A percentile compares a stretch with the other conserved stretches of the same genome.
phyloP scores from a whole-genome alignment of 2,113 vertebrate genomes.

The Pollachius pollachius region DNA sequence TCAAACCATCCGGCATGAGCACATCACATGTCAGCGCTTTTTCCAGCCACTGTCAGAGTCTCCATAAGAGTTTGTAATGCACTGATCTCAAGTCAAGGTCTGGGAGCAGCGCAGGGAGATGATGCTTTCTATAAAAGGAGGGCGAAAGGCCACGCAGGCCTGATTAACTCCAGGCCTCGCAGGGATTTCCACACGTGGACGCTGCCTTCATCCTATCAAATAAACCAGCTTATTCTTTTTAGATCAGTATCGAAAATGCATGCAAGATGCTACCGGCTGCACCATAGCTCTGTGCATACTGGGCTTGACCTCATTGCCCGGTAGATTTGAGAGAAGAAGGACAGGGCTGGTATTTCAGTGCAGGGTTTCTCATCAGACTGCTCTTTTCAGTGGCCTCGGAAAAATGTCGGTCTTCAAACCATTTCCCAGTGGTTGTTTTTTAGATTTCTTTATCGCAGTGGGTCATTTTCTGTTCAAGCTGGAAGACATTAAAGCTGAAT shows the following conservation, averaged over 20 bases:
- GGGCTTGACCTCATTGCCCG: conserved; percentile 15
- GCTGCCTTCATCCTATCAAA: conserved; percentile 20
- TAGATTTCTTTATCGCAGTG: conserved; percentile 33
- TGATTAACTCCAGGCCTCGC: conserved; percentile 58
- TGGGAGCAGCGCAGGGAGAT: conserved; percentile 29
- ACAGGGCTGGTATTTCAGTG: not conserved
- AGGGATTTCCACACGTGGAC: conserved; percentile 52
- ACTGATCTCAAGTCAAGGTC: conserved; percentile 35
- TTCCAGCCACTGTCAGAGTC: conserved; percentile 31
- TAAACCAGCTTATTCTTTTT: conserved; percentile 29
- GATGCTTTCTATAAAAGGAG: conserved; percentile 36
- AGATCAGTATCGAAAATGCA: conserved; percentile 15
- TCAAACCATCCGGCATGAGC: conserved; percentile 16
- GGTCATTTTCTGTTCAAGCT: too few species aligned
- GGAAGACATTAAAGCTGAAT: too few species aligned
- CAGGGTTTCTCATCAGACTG: not conserved
- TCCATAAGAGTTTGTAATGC: conserved; percentile 45
- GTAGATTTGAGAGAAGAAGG: conserved; percentile 30
- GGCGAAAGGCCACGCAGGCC: conserved; percentile 40
- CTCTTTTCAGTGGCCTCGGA: conserved; percentile 25
- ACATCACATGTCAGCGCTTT: conserved; percentile 38
- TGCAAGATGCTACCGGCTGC: conserved; percentile 16
- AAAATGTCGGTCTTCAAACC: conserved; percentile 33
- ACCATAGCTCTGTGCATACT: not conserved
- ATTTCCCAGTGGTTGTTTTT: conserved; percentile 51